Evolutionary conservation across 2,888 invertebrate species (phyloP).

Genomic region (Limnephilus rhombicus): DNA sequence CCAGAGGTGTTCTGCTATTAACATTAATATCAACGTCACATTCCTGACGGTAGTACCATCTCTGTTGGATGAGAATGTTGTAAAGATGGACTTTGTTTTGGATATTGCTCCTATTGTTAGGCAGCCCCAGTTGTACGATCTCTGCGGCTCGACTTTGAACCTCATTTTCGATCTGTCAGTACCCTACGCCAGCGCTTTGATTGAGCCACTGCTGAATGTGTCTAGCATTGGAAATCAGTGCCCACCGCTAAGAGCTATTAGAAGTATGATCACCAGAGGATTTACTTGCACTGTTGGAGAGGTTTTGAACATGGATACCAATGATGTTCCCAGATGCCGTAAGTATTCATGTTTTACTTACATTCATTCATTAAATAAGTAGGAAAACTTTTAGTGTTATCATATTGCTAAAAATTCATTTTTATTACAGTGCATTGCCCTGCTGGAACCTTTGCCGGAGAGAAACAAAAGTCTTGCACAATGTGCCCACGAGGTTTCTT

Average conservation of each 20-base stretch:
- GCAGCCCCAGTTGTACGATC: constrained; percentile 94
- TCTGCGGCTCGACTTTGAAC: constrained; percentile 95
- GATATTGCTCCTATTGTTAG: constrained; percentile 92
- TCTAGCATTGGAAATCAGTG: constrained; percentile 95
- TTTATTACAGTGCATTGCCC: constrained; percentile 93
- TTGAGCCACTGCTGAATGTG: constrained; percentile 92
- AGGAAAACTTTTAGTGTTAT: background rate
- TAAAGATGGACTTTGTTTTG: constrained; percentile 93
- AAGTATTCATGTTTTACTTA: constrained; percentile 73
- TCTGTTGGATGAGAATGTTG: constrained; percentile 90
- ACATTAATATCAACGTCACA: constrained; percentile 95
- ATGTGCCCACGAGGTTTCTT: constrained; percentile 95
- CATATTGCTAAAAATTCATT: constrained; percentile 53
- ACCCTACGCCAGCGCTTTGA: constrained; percentile 93
- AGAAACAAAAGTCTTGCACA: constrained; percentile 93
- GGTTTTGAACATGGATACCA: constrained; percentile 95
- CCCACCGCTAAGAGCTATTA: constrained; percentile 91
- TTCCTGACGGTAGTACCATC: constrained; percentile 90
- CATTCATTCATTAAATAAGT: background rate
- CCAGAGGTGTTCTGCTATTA: constrained; percentile 95
- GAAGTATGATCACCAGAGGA: constrained; percentile 90
- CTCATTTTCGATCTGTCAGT: constrained; percentile 96
- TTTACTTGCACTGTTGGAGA: constrained; percentile 96
- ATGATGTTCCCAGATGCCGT: constrained; percentile 94
- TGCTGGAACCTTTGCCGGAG: constrained; percentile 95